A percentile compares a stretch with the other conserved stretches of the same genome.
Conservation (phyloP, 2,113 vertebrate genomes). For the Entomyzon cyanotis region DNA sequence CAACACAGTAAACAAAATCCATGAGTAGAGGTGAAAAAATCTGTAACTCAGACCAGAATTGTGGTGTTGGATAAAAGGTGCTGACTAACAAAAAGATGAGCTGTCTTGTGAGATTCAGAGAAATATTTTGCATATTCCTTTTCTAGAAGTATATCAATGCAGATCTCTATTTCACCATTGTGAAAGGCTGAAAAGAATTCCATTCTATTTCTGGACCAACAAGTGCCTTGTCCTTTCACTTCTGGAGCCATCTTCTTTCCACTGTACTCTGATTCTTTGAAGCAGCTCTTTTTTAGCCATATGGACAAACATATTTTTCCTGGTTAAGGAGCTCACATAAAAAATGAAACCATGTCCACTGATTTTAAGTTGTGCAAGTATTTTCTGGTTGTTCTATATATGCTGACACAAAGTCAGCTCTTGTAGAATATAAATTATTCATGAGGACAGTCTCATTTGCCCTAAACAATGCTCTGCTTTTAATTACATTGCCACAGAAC, state of each 20-base stretch:
- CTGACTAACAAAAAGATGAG: not conserved
- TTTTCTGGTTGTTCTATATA: not conserved
- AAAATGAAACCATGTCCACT: not conserved
- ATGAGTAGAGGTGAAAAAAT: not conserved
- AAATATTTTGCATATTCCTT: not conserved
- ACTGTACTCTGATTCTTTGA: not conserved
- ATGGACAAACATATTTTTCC: not conserved
- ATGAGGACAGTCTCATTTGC: slow-evolving; percentile 38
- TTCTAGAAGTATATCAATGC: not conserved
- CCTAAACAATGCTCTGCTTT: slow-evolving; percentile 37
- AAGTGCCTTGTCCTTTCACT: not conserved
- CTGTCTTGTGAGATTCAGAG: not conserved
- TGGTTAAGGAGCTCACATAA: not conserved
- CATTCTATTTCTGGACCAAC: not conserved
- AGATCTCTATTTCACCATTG: not conserved
- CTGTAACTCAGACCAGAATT: not conserved
- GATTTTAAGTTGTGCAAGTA: not conserved
- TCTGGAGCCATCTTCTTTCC: not conserved
- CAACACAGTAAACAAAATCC: slow-evolving; percentile 9
- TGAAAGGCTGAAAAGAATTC: slow-evolving; percentile 21
- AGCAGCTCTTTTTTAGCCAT: not conserved
- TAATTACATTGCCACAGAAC: not conserved
- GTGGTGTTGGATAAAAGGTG: not conserved
- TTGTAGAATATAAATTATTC: slow-evolving; percentile 26
- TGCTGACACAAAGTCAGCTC: not conserved